phyloP scores from a whole-genome alignment of 2,888 invertebrate genomes.

The Philonicus albiceps region DNA sequence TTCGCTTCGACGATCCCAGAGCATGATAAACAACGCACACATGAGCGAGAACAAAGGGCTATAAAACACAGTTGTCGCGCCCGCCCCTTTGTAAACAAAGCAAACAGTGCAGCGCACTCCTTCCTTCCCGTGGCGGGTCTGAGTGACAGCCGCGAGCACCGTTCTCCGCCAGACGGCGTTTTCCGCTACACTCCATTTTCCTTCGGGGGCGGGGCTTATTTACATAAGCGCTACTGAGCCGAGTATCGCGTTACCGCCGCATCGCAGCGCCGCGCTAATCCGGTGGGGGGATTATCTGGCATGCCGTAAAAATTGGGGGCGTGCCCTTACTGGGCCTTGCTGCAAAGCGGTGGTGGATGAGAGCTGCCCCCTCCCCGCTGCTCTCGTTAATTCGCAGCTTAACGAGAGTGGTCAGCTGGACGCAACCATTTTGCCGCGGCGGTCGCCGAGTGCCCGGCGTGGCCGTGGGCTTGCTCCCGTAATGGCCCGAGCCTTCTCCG shows the following conservation, averaged over 20 bases:
- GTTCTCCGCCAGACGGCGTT: neutral
- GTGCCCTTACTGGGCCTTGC: neutral
- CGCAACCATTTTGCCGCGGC: neutral
- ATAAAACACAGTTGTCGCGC: neutral
- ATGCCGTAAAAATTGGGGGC: neutral
- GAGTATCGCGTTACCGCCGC: conserved; percentile 10
- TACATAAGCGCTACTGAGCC: neutral
- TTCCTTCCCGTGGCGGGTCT: neutral
- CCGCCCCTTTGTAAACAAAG: conserved; percentile 17
- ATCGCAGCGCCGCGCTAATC: neutral
- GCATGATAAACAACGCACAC: neutral
- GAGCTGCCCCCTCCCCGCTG: neutral
- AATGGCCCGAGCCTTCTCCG: neutral
- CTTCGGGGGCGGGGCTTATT: conserved; percentile 25
- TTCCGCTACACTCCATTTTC: neutral
- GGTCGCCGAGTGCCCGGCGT: neutral
- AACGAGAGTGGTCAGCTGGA: neutral
- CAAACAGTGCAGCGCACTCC: neutral
- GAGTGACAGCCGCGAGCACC: neutral
- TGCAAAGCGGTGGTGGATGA: neutral
- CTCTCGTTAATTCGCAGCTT: neutral
- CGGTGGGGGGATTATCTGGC: neutral
- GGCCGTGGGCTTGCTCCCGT: neutral
- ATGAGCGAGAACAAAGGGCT: neutral
- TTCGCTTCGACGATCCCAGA: neutral